phyloP scores from a whole-genome alignment of 1,140 invertebrate genomes.

The Dinoponera quadriceps region DNA sequence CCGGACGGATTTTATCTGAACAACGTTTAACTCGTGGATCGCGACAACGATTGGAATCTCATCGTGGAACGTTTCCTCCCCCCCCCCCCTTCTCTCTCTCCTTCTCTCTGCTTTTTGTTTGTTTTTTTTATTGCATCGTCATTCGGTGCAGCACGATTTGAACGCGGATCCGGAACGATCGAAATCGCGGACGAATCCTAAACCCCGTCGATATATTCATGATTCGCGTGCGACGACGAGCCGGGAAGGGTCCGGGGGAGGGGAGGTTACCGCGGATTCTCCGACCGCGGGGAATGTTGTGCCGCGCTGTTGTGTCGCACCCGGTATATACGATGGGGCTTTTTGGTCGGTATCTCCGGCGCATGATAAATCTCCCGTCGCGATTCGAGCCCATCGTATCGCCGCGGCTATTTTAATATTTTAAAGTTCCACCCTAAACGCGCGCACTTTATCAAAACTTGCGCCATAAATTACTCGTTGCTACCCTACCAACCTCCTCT shows the following conservation, averaged over 20 bases:
- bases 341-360: slow-evolving; percentile 65
- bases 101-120: not conserved
- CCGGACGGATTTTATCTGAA: too few species aligned
- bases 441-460: slow-evolving; percentile 77
- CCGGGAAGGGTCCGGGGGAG: too few species aligned
- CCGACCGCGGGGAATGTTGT: slow-evolving; percentile 25
- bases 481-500: slow-evolving; percentile 20
- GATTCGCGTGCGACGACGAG: slow-evolving; percentile 30
- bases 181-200: slow-evolving; percentile 61
- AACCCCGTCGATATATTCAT: slow-evolving; percentile 76
- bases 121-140: not conserved
- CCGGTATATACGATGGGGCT: slow-evolving; percentile 36
- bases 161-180: slow-evolving; percentile 21
- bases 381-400: slow-evolving; percentile 76
- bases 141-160: not conserved
- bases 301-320: slow-evolving; percentile 62
- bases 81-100: too few species aligned
- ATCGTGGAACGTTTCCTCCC: too few species aligned
- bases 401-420: slow-evolving; percentile 79
- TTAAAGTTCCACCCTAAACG: slow-evolving; percentile 80
- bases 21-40: too few species aligned
- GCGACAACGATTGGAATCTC: too few species aligned
- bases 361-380: slow-evolving; percentile 79
- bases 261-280: slow-evolving; percentile 17
- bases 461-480: slow-evolving; percentile 75